Conservation (phyloP, 1,140 invertebrate species). For the Drosophila nigrodunni region DNA sequence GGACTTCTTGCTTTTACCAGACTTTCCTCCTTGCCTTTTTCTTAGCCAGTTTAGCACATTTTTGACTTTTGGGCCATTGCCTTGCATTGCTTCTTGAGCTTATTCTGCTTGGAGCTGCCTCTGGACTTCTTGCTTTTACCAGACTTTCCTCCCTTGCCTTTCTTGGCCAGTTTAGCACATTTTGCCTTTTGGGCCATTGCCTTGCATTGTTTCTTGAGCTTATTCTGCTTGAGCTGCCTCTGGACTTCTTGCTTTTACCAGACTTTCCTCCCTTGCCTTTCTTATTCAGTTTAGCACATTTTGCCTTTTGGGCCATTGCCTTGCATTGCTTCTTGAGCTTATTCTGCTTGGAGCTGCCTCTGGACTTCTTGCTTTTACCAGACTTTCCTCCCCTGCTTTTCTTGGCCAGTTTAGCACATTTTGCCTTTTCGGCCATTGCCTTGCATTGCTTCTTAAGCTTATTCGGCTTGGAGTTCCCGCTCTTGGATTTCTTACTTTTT, state of each 20-base stretch:
- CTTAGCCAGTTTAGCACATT: not conserved
- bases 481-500: not conserved
- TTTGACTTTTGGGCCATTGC: not conserved
- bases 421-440: conserved; percentile 6
- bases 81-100: conserved; percentile 10
- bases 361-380: conserved; percentile 2
- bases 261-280: not conserved
- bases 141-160: not conserved
- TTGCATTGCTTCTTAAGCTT: conserved; percentile 19
- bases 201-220: not conserved
- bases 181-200: not conserved
- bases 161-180: not conserved
- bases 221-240: not conserved
- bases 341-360: not conserved
- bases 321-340: conserved; percentile 4
- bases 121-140: too few relatives aligned
- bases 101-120: not conserved
- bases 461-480: not conserved
- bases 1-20: too few relatives aligned
- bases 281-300: not conserved
- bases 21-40: not conserved
- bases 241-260: not conserved
- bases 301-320: not conserved
- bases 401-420: conserved; percentile 21
- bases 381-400: conserved; percentile 9